These are phyloP conservation scores for Anaspis maculata DNA, from an alignment of 2,888 invertebrate genomes.

Conservation along the genomic window DNA sequence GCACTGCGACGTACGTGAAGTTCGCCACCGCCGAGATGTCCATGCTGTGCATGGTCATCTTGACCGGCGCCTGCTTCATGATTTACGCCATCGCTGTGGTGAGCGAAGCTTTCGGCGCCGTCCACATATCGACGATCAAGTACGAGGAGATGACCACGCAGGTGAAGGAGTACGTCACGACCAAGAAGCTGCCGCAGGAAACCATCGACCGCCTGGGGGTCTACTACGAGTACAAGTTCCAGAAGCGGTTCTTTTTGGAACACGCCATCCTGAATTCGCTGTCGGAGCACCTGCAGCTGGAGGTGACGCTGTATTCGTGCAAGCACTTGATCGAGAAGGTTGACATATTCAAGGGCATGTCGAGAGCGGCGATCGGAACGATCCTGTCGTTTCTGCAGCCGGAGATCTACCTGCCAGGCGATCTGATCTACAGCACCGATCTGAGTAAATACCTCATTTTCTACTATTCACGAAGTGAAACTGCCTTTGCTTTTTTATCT, in stretches of 20 bases:
- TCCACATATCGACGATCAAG: constrained; percentile 23
- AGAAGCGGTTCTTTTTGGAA: constrained; percentile 34
- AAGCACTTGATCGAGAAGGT: neutral
- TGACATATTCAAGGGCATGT: neutral
- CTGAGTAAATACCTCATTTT: too few relatives aligned
- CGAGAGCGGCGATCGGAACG: neutral
- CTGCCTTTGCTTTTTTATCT: too few relatives aligned
- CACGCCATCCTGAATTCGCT: constrained; percentile 21
- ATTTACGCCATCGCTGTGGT: neutral
- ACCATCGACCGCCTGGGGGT: constrained; percentile 32
- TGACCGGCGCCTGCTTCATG: neutral
- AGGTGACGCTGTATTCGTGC: neutral
- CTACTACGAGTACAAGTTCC: constrained; percentile 35
- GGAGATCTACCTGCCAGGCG: neutral
- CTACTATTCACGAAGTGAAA: too few relatives aligned
- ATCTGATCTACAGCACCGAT: neutral
- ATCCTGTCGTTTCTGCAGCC: neutral
- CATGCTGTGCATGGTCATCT: neutral
- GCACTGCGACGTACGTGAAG: neutral
- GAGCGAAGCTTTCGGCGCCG: neutral
- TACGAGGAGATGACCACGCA: constrained; percentile 36
- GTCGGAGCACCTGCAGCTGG: neutral
- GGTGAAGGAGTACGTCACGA: constrained; percentile 32
- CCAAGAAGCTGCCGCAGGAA: constrained; percentile 34
- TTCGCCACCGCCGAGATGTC: neutral